phyloP scores from a whole-genome alignment of 2,888 invertebrate species.

The Brassicogethes aeneus region DNA sequence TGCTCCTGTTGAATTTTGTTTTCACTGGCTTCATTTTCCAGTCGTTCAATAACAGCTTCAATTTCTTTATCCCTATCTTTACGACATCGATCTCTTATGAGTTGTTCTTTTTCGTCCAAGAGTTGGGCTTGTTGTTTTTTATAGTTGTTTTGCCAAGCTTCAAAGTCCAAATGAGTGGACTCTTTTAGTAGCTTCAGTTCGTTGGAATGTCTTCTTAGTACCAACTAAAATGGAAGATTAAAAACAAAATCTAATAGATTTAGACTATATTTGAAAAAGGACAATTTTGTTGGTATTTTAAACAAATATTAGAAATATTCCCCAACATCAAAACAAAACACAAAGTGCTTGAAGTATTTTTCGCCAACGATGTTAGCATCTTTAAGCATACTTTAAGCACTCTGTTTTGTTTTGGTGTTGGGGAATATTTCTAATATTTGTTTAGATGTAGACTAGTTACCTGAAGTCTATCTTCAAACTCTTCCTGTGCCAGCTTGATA shows the following conservation, averaged over 20 bases:
- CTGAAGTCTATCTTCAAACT: conserved; percentile 45
- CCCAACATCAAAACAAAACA: too few relatives aligned
- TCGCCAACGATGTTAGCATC: too few relatives aligned
- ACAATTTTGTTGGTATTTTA: too few relatives aligned
- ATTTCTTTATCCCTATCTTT: conserved; percentile 71
- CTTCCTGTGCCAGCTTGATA: conserved; percentile 42
- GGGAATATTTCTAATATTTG: too few relatives aligned
- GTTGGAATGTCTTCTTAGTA: conserved; percentile 42
- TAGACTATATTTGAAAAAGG: too few relatives aligned
- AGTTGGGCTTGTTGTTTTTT: conserved; percentile 52
- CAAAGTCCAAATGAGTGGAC: conserved; percentile 52
- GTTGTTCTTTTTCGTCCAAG: conserved; percentile 57
- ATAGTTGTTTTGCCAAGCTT: conserved; percentile 54
- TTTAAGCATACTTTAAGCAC: too few relatives aligned
- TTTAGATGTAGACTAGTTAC: too few relatives aligned
- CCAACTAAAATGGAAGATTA: conserved; percentile 34
- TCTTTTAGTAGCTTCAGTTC: conserved; percentile 50
- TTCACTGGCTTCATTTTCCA: conserved; percentile 57
- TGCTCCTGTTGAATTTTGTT: conserved; percentile 53
- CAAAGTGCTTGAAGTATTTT: too few relatives aligned
- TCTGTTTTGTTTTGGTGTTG: too few relatives aligned
- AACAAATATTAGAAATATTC: too few relatives aligned
- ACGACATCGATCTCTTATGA: conserved; percentile 60
- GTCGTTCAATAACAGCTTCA: conserved; percentile 59
- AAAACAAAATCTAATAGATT: too few relatives aligned